Conservation (phyloP, 2,797 vertebrate genomes). For the Eidolon dupreanum region DNA sequence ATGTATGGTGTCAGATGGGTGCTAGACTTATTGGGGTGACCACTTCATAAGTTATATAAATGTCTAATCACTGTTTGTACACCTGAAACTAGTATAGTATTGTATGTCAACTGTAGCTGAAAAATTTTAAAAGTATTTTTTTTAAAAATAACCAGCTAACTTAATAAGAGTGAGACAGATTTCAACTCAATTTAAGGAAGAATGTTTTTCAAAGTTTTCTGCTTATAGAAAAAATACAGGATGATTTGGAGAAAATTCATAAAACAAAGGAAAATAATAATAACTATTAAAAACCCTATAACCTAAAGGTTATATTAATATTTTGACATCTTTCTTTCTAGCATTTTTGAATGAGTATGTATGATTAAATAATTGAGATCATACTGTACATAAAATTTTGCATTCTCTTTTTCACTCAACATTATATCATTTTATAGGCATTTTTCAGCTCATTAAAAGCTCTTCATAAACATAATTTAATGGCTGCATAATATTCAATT, state of each 20-base stretch:
- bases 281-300: neutral
- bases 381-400: slow-evolving; percentile 57
- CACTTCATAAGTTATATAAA: neutral
- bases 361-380: slow-evolving; percentile 56
- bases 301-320: neutral
- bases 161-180: neutral
- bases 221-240: neutral
- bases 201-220: slow-evolving; percentile 17
- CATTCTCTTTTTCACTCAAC: slow-evolving; percentile 52
- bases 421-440: slow-evolving; percentile 32
- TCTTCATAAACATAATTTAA: slow-evolving; percentile 73
- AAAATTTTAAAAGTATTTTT: too few species aligned
- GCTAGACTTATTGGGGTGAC: neutral
- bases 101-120: neutral
- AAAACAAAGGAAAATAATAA: slow-evolving; percentile 5
- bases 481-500: slow-evolving; percentile 64
- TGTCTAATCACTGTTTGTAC: neutral
- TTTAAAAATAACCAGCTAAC: neutral
- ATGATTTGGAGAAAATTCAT: neutral
- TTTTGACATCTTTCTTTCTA: slow-evolving; percentile 9
- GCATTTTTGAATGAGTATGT: slow-evolving; percentile 12
- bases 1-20: neutral
- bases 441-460: slow-evolving; percentile 67
- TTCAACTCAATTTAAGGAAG: neutral
- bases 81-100: neutral